phyloP scores from a whole-genome alignment of 2,113 vertebrate species.

The Triplophysa dalaica region DNA sequence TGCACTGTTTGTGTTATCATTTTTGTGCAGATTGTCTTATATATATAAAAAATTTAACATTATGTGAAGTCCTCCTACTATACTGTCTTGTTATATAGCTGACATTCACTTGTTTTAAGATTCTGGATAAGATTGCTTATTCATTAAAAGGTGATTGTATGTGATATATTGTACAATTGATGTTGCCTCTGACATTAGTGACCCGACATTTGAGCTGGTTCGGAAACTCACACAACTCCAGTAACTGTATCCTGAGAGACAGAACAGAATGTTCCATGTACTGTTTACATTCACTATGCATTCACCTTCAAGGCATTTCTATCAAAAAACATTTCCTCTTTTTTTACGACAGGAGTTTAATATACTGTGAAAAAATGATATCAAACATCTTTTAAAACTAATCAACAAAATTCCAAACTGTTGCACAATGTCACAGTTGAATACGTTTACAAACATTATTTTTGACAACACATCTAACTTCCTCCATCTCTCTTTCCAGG shows the following conservation, averaged over 20 bases:
- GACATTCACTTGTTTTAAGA: neutral
- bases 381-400: no score
- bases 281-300: slow-evolving; percentile 1
- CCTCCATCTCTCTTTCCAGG: slow-evolving; percentile 68
- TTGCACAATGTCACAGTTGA: no score
- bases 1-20: neutral
- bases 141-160: neutral
- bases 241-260: slow-evolving; percentile 18
- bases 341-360: no score
- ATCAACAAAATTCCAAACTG: no score
- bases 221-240: slow-evolving; percentile 19
- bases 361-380: no score
- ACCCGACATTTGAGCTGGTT: slow-evolving; percentile 35
- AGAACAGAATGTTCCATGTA: neutral
- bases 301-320: neutral
- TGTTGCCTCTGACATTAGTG: slow-evolving; percentile 14
- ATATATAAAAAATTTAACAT: neutral
- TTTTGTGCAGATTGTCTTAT: neutral
- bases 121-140: neutral
- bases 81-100: neutral
- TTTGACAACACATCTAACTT: neutral
- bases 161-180: neutral
- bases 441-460: no score
- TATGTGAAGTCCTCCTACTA: neutral
- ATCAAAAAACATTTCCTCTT: no score